These are phyloP conservation scores for Zaprionus gabonicus DNA, from an alignment of 1,140 invertebrate species.

Conservation along the genomic window DNA sequence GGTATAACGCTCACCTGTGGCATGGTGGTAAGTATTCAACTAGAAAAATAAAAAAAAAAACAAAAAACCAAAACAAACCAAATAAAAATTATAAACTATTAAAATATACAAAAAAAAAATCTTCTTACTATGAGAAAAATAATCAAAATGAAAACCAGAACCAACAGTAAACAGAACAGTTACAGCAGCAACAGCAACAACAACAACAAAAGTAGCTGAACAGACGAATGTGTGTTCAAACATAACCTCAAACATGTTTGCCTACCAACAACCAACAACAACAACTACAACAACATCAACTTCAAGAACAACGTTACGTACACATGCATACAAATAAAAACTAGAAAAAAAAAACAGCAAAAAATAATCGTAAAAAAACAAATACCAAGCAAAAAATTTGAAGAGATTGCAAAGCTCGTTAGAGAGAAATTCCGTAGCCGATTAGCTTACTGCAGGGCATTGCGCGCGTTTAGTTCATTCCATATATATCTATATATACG, in stretches of 20 bases:
- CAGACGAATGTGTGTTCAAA: slow-evolving; percentile 32
- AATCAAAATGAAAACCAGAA: slow-evolving; percentile 37
- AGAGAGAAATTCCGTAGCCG: slow-evolving; percentile 19
- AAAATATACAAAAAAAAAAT: slow-evolving; percentile 46
- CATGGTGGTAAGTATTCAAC: slow-evolving; percentile 93
- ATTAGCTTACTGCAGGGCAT: slow-evolving; percentile 47
- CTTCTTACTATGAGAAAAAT: slow-evolving; percentile 16
- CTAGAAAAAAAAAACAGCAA: slow-evolving; percentile 2
- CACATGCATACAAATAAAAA: slow-evolving; percentile 42
- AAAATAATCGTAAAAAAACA: not conserved
- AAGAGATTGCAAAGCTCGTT: slow-evolving; percentile 6
- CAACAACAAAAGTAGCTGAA: slow-evolving; percentile 31
- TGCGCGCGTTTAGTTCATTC: slow-evolving; percentile 57
- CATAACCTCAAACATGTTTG: slow-evolving; percentile 11
- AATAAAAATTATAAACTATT: slow-evolving; percentile 29
- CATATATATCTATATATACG: slow-evolving; percentile 27
- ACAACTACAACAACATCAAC: slow-evolving; percentile 20
- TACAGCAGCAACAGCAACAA: slow-evolving; percentile 22
- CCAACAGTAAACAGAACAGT: slow-evolving; percentile 46
- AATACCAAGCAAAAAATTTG: slow-evolving; percentile 8
- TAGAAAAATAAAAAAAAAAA: slow-evolving; percentile 46
- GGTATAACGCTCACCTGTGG: slow-evolving; percentile 95
- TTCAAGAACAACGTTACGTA: slow-evolving; percentile 34
- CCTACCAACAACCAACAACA: slow-evolving; percentile 11
- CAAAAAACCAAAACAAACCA: slow-evolving; percentile 27